Percentiles rank a stretch among this genome's conserved stretches.
These are phyloP conservation scores for Phrynocephalus versicolor DNA, from an alignment of 2,113 vertebrate genomes.

Conservation along the genomic window DNA sequence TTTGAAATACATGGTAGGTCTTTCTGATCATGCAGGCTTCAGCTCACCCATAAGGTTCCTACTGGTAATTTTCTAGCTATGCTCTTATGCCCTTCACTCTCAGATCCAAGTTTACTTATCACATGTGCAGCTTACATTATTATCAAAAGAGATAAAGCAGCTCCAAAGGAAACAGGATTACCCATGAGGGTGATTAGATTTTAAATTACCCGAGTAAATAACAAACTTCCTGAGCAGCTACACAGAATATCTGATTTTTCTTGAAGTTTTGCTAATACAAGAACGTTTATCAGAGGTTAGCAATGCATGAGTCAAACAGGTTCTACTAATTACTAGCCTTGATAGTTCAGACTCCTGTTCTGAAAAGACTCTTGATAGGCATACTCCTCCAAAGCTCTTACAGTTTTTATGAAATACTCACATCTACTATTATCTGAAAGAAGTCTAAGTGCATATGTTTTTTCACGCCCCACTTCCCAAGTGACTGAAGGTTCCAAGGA, in stretches of 20 bases:
- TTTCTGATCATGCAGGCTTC: constrained; percentile 3
- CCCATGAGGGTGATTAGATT: constrained; percentile 69
- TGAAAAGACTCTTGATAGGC: background rate
- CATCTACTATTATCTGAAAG: background rate
- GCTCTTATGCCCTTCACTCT: constrained; percentile 68
- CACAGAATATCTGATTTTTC: constrained; percentile 59
- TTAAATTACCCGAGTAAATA: constrained; percentile 68
- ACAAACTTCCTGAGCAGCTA: constrained; percentile 27
- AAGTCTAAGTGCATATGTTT: background rate
- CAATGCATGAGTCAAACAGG: constrained; percentile 41
- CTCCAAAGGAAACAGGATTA: constrained; percentile 69
- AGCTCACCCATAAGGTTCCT: background rate
- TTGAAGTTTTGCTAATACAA: constrained; percentile 46
- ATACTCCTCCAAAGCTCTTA: background rate
- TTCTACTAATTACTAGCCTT: constrained; percentile 27
- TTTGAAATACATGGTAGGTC: constrained; percentile 39
- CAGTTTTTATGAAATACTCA: background rate
- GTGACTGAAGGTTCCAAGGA: background rate
- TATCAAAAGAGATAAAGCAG: constrained; percentile 56
- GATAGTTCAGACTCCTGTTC: constrained; percentile 19
- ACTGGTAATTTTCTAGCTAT: constrained; percentile 56
- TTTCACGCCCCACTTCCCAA: background rate
- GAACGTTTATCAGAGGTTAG: constrained; percentile 53
- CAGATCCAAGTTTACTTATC: constrained; percentile 57
- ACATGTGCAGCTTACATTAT: constrained; percentile 54